phyloP scores from a whole-genome alignment of 2,888 invertebrate genomes.

The Leptopilina myrica region DNA sequence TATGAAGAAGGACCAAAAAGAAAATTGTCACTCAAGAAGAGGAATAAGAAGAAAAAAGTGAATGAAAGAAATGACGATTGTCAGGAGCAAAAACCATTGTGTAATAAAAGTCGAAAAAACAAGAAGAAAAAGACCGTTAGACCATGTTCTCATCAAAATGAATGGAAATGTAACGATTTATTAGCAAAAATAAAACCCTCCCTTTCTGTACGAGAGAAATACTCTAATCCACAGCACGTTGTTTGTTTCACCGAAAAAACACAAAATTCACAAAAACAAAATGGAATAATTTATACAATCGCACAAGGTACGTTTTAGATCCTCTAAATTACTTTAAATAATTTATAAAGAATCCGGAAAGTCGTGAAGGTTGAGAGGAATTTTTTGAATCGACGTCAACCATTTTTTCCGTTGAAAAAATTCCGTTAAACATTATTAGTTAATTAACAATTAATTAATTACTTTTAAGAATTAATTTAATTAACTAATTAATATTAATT shows the following conservation, averaged over 20 bases:
- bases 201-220: conserved; percentile 45
- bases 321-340: conserved; percentile 18
- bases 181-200: conserved; percentile 49
- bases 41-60: background rate
- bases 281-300: conserved; percentile 21
- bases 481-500: no score
- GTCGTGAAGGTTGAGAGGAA: background rate
- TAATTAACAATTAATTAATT: no score
- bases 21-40: background rate
- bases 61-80: background rate
- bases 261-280: background rate
- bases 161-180: conserved; percentile 4
- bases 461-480: no score
- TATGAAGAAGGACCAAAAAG: background rate
- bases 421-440: no score
- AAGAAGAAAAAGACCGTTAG: conserved; percentile 33
- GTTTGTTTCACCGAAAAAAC: conserved; percentile 31
- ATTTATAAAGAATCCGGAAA: background rate
- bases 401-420: background rate
- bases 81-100: background rate
- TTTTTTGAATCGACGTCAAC: background rate
- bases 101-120: conserved; percentile 33
- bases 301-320: background rate
- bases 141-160: background rate
- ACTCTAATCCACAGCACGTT: conserved; percentile 43